Evolutionary conservation across 1,140 invertebrate species (phyloP).

Genomic region (Drosophila gunungcola): DNA sequence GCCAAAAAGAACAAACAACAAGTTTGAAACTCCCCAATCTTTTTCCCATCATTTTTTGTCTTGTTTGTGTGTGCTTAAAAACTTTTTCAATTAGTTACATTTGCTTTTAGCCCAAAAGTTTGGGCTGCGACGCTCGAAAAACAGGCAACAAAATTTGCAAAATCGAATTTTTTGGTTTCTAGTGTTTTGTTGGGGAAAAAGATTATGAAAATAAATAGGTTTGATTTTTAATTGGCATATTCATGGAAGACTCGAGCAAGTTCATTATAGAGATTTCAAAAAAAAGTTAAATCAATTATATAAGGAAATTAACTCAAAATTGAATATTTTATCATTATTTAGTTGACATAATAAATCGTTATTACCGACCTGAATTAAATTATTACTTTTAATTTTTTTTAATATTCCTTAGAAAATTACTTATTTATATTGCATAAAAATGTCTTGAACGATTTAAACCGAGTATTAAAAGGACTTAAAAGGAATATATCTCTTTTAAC

Average conservation of each 20-base stretch:
- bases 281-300: too few relatives aligned
- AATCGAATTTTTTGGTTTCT: slow-evolving; percentile 20
- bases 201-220: slow-evolving; percentile 24
- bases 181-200: background rate
- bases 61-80: slow-evolving; percentile 56
- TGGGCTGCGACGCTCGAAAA: slow-evolving; percentile 24
- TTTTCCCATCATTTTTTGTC: slow-evolving; percentile 14
- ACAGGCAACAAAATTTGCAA: slow-evolving; percentile 22
- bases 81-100: slow-evolving; percentile 75
- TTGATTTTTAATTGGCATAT: slow-evolving; percentile 4
- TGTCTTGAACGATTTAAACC: too few relatives aligned
- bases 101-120: slow-evolving; percentile 59
- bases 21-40: slow-evolving; percentile 10
- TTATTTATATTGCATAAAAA: too few relatives aligned
- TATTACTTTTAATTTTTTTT: background rate
- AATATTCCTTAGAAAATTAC: background rate
- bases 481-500: background rate
- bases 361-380: too few relatives aligned
- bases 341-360: too few relatives aligned
- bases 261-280: too few relatives aligned
- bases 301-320: too few relatives aligned
- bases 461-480: too few relatives aligned
- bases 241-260: background rate
- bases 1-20: slow-evolving; percentile 16
- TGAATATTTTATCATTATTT: too few relatives aligned